Evolutionary conservation across 2,113 vertebrate species (phyloP), one percentile per base, ranked within the genome.

Genomic region (Microcebus jonahi): DNA sequence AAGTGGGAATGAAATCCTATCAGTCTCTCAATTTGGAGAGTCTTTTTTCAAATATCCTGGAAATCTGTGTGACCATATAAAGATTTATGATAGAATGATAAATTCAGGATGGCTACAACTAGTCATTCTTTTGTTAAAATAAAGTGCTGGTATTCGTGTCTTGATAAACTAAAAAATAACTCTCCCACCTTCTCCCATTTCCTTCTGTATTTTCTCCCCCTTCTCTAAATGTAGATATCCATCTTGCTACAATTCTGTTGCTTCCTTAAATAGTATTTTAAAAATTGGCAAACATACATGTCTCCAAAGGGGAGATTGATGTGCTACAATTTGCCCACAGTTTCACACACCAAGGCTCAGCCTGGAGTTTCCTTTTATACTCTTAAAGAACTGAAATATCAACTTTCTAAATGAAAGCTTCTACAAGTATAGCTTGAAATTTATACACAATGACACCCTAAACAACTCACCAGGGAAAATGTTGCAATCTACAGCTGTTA

Each of bases 331-430:
- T 94, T 85, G 29, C 59, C 36, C 71, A 77, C 27, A 53, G 39
- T 48, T 93, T 87, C 81, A 90, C 76, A 88, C 53, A 57, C 20
- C 21, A 23, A 48, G n/a, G 14, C 42, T 34, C 29, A 59, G 48
- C 59, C 67, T 88, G 53, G 23, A 53, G n/a, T 94, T 92, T 92
- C 77, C 45, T 81, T 90, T 86, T 70, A 55, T 20, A 76, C 36
- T 48, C 85, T 90, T 87, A 63, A 63, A 63, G 29, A 81, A 94
- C 36, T 88, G 20, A 95, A 90, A 84, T 92, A 90, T 34, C 92
- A 91, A 57, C 89, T 96, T 95, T 81, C 70, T 84, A 88, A 90
- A 71, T 55, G 91, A 93, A 96, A 91, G 71, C 34, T 90, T 86
- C 75, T 81, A 55, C 48, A 94, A 83, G 18, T 5, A 42, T 27